Evolutionary conservation across 2,113 vertebrate genomes (phyloP).

Genomic region (Phrynosoma platyrhinos): DNA sequence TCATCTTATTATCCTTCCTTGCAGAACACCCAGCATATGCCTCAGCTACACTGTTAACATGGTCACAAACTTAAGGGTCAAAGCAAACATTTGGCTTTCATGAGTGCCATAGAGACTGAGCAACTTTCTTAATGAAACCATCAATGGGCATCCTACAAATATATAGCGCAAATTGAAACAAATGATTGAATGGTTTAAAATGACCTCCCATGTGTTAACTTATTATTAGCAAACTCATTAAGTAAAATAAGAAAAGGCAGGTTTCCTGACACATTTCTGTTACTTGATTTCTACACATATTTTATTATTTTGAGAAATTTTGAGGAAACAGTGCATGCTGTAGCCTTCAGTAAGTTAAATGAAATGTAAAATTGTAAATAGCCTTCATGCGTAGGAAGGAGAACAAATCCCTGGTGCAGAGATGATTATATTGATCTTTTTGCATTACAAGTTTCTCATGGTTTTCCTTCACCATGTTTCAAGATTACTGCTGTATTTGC

Average conservation of each 20-base stretch:
- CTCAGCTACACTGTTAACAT: not conserved
- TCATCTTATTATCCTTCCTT: not conserved
- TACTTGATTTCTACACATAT: not conserved
- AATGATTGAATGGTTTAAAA: not conserved
- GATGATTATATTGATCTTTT: not conserved
- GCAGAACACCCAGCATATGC: not conserved
- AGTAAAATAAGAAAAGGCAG: not conserved
- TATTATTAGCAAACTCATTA: not conserved
- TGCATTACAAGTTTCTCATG: not conserved
- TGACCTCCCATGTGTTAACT: not conserved
- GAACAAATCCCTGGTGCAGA: not conserved
- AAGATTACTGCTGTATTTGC: not conserved
- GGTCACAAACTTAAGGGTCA: not conserved
- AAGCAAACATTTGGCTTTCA: not conserved
- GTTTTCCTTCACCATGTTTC: not conserved
- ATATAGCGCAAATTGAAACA: not conserved
- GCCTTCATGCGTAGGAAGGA: constrained; percentile 17
- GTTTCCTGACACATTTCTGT: not conserved
- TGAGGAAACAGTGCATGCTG: not conserved
- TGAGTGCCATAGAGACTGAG: not conserved
- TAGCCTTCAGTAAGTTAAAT: not conserved
- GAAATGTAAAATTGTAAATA: not conserved
- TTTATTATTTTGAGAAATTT: constrained; percentile 21
- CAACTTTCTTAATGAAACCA: not conserved
- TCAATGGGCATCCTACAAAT: not conserved